These are phyloP conservation scores for Pteria penguin DNA, from an alignment of 2,888 invertebrate genomes.

Conservation along the genomic window DNA sequence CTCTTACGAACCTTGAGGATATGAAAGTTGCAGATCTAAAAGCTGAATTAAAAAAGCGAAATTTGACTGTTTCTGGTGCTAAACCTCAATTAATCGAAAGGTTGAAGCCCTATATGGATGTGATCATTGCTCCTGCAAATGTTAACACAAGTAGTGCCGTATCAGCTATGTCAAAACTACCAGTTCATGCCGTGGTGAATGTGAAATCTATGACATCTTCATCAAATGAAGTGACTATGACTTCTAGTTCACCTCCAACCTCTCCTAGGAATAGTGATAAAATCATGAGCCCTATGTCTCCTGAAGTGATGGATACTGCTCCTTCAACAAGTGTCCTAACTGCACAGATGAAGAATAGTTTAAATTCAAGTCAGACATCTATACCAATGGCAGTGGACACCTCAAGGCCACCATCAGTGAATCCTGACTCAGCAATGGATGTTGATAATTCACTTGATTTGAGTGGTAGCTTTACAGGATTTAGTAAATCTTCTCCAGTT, in stretches of 20 bases:
- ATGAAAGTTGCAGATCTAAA: conserved; percentile 98
- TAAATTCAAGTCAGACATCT: conserved; percentile 36
- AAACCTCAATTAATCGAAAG: conserved; percentile 97
- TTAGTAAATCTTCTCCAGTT: conserved; percentile 29
- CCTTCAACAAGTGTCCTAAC: conserved; percentile 57
- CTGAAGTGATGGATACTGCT: conserved; percentile 71
- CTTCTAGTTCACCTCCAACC: conserved; percentile 63
- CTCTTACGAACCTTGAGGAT: conserved; percentile 87
- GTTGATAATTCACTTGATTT: conserved; percentile 60
- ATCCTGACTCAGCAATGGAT: conserved; percentile 74
- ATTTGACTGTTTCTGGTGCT: conserved; percentile 96
- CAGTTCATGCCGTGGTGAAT: conserved; percentile 60
- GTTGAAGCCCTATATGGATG: conserved; percentile 84
- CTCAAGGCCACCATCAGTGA: conserved; percentile 77
- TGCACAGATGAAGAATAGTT: conserved; percentile 31
- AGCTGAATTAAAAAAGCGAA: conserved; percentile 94
- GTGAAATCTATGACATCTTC: conserved; percentile 52
- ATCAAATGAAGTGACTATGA: conserved; percentile 31
- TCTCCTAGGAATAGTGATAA: conserved; percentile 66
- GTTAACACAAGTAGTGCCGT: conserved; percentile 46
- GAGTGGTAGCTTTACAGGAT: conserved; percentile 17
- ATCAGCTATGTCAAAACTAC: conserved; percentile 55
- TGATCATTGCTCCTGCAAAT: conserved; percentile 53
- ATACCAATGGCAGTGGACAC: conserved; percentile 70
- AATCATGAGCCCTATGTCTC: conserved; percentile 68